These are phyloP conservation scores for Coronaproctus castanopsis DNA, from an alignment of 2,888 invertebrate species.

Conservation along the genomic window DNA sequence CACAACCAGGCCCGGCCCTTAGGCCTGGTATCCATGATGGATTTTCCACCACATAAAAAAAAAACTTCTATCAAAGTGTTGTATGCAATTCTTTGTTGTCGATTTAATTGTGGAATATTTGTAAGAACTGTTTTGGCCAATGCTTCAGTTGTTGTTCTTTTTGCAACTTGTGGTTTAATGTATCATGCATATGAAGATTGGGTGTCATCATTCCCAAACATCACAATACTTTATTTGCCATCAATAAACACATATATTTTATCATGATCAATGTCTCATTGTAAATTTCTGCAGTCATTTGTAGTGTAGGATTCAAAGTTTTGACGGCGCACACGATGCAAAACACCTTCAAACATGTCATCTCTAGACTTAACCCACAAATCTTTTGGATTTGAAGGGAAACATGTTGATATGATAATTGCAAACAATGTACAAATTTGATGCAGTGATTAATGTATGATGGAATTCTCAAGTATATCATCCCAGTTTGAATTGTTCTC, in stretches of 20 bases:
- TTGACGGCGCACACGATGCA: slow-evolving; percentile 20
- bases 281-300: slow-evolving; percentile 12
- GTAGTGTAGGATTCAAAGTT: no score
- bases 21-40: no score
- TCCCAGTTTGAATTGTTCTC: slow-evolving; percentile 24
- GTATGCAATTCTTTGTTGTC: not conserved
- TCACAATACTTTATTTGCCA: slow-evolving; percentile 2
- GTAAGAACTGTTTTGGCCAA: slow-evolving; percentile 17
- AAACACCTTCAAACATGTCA: slow-evolving; percentile 20
- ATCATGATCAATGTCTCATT: slow-evolving; percentile 4
- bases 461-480: slow-evolving; percentile 14
- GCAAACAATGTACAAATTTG: slow-evolving; percentile 22
- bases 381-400: slow-evolving; percentile 19
- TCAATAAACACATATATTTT: slow-evolving; percentile 2
- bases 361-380: slow-evolving; percentile 20
- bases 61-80: no score
- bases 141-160: no score
- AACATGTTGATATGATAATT: slow-evolving; percentile 22
- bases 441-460: slow-evolving; percentile 15
- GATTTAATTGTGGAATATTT: slow-evolving; percentile 15
- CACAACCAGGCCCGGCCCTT: no score
- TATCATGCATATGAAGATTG: no score
- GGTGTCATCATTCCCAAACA: not conserved
- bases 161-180: no score
- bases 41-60: no score